These are phyloP conservation scores for Fregetta grallaria DNA, from an alignment of 2,113 vertebrate genomes.

Conservation along the genomic window DNA sequence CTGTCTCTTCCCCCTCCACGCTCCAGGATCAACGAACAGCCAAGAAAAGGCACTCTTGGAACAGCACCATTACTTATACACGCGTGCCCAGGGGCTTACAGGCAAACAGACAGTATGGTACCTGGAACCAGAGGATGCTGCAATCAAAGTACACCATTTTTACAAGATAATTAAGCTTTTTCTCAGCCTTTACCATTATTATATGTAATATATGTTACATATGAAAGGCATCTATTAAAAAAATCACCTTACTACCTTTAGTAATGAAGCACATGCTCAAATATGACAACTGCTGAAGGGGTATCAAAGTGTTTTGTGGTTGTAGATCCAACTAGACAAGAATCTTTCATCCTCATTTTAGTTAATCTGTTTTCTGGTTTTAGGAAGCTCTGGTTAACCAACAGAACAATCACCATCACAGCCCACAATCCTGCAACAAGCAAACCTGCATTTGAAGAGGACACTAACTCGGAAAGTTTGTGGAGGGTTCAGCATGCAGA, in stretches of 20 bases:
- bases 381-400: neutral
- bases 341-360: neutral
- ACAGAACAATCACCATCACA: neutral
- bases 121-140: neutral
- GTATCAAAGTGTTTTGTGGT: neutral
- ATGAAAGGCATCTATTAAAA: neutral
- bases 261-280: neutral
- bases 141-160: neutral
- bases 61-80: neutral
- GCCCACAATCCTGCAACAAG: neutral
- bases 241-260: neutral
- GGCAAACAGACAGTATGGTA: neutral
- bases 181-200: neutral
- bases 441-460: neutral
- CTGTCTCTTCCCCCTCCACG: neutral
- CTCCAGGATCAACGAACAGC: neutral
- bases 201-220: neutral
- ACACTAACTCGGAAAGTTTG: neutral
- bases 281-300: neutral
- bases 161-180: neutral
- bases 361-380: neutral
- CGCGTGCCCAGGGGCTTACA: accelerated
- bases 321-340: neutral
- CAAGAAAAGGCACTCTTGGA: neutral
- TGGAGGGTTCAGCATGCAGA: neutral